These are phyloP conservation scores for Halichoerus grypus DNA, from an alignment of 2,113 vertebrate genomes.

Conservation along the genomic window DNA sequence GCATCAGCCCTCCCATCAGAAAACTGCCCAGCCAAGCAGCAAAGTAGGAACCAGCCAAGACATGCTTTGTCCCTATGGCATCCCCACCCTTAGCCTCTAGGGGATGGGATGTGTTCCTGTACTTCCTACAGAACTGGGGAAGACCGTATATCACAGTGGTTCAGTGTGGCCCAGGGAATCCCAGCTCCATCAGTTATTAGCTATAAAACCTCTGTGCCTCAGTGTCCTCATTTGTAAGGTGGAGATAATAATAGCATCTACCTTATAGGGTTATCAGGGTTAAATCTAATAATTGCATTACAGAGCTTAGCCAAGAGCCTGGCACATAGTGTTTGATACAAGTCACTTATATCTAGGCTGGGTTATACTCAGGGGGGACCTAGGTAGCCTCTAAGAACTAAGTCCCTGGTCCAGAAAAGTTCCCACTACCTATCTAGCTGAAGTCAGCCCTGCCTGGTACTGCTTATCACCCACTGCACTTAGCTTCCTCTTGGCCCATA, in stretches of 20 bases:
- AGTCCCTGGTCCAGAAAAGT: neutral
- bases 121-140: neutral
- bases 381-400: slow-evolving; percentile 1
- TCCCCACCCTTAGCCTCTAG: neutral
- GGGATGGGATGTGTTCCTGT: neutral
- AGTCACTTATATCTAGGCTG: slow-evolving; percentile 32
- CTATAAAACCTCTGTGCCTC: neutral
- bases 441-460: slow-evolving; percentile 20
- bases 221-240: neutral
- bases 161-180: neutral
- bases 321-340: neutral
- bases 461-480: neutral
- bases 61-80: neutral
- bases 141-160: neutral
- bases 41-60: neutral
- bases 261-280: neutral
- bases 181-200: neutral
- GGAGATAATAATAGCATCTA: neutral
- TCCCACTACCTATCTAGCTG: neutral
- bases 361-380: neutral
- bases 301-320: slow-evolving; percentile 42
- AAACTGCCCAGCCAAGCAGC: neutral
- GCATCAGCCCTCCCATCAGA: neutral
- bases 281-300: slow-evolving; percentile 45
- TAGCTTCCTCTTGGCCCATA: neutral